Evolutionary conservation across 2,888 invertebrate genomes (phyloP).

Genomic region (Arge pagana): DNA sequence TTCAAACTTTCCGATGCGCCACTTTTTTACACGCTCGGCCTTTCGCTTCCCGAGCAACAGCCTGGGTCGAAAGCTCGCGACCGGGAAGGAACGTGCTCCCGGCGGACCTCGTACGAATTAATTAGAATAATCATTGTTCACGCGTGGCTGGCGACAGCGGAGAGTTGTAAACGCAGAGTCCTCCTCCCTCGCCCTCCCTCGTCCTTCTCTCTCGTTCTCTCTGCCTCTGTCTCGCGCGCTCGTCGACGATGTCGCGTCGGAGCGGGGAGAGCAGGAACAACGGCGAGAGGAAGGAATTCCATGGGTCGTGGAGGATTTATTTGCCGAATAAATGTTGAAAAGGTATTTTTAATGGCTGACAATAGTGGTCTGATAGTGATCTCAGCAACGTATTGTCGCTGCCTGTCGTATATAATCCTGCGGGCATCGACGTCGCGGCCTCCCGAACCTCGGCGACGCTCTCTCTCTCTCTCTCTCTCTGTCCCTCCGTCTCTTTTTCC

Average conservation of each 20-base stretch:
- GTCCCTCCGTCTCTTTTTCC: conserved; percentile 7
- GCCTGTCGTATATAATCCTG: conserved; percentile 47
- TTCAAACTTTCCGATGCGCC: no score
- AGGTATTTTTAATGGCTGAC: conserved; percentile 50
- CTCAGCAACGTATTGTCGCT: conserved; percentile 47
- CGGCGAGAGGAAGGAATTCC: conserved; percentile 27
- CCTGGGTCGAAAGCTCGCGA: no score
- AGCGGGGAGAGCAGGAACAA: conserved; percentile 25
- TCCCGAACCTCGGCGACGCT: conserved; percentile 12
- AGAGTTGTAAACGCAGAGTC: conserved; percentile 36
- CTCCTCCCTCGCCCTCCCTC: conserved; percentile 24
- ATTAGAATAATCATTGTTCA: conserved; percentile 49
- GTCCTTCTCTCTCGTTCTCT: not conserved
- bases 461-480: not conserved
- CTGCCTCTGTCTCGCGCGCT: not conserved
- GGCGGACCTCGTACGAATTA: conserved; percentile 43
- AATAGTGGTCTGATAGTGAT: conserved; percentile 47
- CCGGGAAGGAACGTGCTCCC: no score
- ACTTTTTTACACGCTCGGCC: no score
- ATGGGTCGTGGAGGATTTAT: conserved; percentile 42
- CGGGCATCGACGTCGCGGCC: conserved; percentile 25
- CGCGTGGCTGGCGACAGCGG: conserved; percentile 33
- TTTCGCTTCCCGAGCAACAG: no score
- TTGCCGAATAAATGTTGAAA: conserved; percentile 48
- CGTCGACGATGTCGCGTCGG: conserved; percentile 15